Evolutionary conservation across 2,113 vertebrate genomes (phyloP).

Genomic region (Castor canadensis): DNA sequence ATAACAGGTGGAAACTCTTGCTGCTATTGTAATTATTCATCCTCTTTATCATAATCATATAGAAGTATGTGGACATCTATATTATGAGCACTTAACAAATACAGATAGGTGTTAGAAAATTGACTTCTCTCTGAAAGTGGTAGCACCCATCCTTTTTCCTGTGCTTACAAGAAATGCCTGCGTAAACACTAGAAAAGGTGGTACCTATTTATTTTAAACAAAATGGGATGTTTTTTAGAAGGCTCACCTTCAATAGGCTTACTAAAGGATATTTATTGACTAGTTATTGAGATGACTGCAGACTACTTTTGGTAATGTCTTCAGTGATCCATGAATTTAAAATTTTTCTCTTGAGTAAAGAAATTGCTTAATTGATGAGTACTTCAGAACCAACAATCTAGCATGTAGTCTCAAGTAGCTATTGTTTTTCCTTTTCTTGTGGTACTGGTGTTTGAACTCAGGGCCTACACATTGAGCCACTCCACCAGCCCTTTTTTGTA

Average conservation of each 20-base stretch:
- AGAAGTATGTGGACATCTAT: not conserved
- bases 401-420: not conserved
- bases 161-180: not conserved
- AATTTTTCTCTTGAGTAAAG: constrained; percentile 3
- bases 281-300: not conserved
- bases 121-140: not conserved
- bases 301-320: not conserved
- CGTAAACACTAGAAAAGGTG: not conserved
- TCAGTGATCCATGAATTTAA: not conserved
- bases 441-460: too few relatives aligned
- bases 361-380: not conserved
- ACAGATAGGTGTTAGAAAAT: not conserved
- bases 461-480: too few relatives aligned
- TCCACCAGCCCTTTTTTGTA: too few relatives aligned
- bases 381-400: not conserved
- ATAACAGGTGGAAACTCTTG: not conserved
- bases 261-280: not conserved
- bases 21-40: not conserved
- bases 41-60: not conserved
- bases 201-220: not conserved
- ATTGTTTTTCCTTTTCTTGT: too few relatives aligned
- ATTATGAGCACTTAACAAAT: not conserved
- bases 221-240: not conserved
- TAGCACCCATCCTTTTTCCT: not conserved
- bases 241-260: not conserved